Base-by-base conservation (phyloP, 2,113 vertebrate genomes). In the Chascanopsetta lugubris region DNA sequence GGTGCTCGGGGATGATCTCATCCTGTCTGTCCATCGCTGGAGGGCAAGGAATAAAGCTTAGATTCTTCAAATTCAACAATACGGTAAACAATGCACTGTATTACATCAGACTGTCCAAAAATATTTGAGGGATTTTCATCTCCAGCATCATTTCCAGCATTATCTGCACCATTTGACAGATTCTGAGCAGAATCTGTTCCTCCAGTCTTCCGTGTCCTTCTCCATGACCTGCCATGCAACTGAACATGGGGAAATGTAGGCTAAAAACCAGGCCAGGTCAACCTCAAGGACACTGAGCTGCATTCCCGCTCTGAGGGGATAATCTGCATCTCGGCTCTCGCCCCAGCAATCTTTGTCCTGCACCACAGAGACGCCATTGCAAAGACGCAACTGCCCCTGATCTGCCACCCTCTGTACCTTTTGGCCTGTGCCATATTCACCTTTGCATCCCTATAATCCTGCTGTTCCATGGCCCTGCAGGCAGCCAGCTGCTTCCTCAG, bases 1-100 rank as follows among this genome's bases (percentile, higher is more conserved):
- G 94, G 59, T 94, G 93, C 5, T 97, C 96, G 0, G 91, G 90
- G 72, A 94, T 84, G 74, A 89, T 81, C 79, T 91, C 89, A 17
- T 91, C 96, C 54, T 94, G 94, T 68, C 93, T 90, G 20, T 95
- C 95, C 93, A 89, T 78, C n/a, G 83, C 88, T 92, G 7, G 38
- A 69, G 30, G 15, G 54, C 42, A 56, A 78, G 10, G 15, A 62
- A 48, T 1, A n/a, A 57, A 6, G 11, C 7, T 38, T 65, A 47
- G 72, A 48, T 27, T 43, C 4, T 17, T 4, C 38, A 42, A 42
- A 46, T 51, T 13, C n/a, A 29, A 58, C 47, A 17, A 29, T 7
- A 57, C 36, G 7, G 11, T 17, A 9, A 27, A 45, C 22, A 50
- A 27, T 29, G 26, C 9, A 24, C 9, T 12, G 21, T 21, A 8